phyloP scores from a whole-genome alignment of 2,113 vertebrate genomes.

The Nycticryphes semicollaris region DNA sequence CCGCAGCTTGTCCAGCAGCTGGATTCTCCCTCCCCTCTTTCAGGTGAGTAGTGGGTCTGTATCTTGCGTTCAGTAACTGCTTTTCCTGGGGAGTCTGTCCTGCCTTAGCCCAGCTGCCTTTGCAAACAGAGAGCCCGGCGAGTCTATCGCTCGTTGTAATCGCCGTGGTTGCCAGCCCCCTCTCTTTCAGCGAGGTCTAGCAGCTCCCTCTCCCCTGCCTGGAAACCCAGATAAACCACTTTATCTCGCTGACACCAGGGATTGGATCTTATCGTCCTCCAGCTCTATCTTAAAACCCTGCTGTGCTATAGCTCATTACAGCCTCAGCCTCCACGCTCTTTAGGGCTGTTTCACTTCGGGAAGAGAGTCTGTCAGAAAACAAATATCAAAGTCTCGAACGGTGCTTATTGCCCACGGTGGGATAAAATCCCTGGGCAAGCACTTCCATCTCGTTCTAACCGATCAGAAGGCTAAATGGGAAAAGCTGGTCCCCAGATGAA shows the following conservation, averaged over 20 bases:
- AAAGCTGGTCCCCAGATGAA: neutral
- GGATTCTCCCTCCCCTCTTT: slow-evolving; percentile 73
- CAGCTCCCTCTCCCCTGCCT: neutral
- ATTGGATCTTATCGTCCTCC: neutral
- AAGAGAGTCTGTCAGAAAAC: neutral
- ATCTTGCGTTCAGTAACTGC: neutral
- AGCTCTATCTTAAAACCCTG: neutral
- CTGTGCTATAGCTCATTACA: neutral
- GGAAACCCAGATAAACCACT: slow-evolving; percentile 1
- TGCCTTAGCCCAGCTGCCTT: neutral
- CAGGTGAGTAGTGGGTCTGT: slow-evolving; percentile 57
- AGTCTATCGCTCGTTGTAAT: neutral
- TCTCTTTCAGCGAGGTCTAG: neutral
- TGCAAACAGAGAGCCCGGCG: neutral
- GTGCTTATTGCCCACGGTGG: neutral
- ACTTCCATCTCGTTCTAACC: neutral
- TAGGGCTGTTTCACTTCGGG: neutral
- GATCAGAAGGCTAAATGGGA: neutral
- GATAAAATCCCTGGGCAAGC: neutral
- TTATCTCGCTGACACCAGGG: neutral
- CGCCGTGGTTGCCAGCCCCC: neutral
- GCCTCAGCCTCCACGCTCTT: neutral
- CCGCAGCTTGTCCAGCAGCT: slow-evolving; percentile 64
- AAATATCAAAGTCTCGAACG: neutral
- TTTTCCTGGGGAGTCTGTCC: neutral